Percentiles rank a stretch among this genome's conserved stretches.
Conservation (phyloP, 2,888 invertebrate species). For the Lasioglossum leucozonium region DNA sequence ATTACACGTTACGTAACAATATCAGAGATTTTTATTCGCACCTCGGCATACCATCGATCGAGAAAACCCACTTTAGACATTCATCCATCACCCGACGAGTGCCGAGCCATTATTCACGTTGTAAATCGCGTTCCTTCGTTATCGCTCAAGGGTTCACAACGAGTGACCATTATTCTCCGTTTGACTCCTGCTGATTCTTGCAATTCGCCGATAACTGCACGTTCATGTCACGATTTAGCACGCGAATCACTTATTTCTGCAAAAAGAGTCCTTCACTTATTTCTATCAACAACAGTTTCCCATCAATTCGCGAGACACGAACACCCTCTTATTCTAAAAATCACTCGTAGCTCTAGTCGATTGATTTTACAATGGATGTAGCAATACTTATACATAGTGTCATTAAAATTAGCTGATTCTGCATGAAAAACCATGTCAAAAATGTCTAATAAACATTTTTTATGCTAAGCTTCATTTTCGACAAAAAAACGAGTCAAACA, state of each 20-base stretch:
- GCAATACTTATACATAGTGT: too few relatives aligned
- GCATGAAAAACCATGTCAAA: too few relatives aligned
- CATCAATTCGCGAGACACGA: not conserved
- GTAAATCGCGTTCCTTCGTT: not conserved
- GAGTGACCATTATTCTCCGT: not conserved
- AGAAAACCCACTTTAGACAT: not conserved
- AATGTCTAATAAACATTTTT: too few relatives aligned
- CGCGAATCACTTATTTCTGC: not conserved
- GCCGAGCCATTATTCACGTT: conserved; percentile 6
- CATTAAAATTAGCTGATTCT: too few relatives aligned
- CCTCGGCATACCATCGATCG: not conserved
- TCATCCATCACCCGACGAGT: not conserved
- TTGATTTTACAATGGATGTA: too few relatives aligned
- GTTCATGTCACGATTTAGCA: not conserved
- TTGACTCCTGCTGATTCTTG: not conserved
- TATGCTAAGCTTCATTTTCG: too few relatives aligned
- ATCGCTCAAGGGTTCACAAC: conserved; percentile 8
- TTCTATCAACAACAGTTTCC: not conserved
- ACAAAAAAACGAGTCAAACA: too few relatives aligned
- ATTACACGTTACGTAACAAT: not conserved
- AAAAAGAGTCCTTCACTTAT: not conserved
- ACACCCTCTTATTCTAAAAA: not conserved
- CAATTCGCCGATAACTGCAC: not conserved
- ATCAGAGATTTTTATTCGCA: not conserved
- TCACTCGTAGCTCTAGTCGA: too few relatives aligned